Evolutionary conservation across 2,113 vertebrate species (phyloP).

Genomic region (Dromiciops gliroides): DNA sequence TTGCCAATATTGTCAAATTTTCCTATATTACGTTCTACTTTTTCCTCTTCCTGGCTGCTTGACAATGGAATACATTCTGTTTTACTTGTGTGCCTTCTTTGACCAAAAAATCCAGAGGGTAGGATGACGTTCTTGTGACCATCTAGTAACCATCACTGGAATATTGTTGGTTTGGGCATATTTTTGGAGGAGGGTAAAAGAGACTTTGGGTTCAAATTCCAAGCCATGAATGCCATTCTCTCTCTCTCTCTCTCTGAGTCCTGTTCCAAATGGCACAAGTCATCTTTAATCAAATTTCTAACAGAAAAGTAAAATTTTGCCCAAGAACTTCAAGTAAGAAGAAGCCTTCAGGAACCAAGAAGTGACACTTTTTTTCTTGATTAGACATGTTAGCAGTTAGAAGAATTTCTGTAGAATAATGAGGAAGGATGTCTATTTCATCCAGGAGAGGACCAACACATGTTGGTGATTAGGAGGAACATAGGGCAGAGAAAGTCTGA

Average conservation of each 20-base stretch:
- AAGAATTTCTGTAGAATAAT: not conserved
- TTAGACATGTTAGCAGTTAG: not conserved
- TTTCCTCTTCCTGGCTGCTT: not conserved
- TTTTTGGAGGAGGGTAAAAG: not conserved
- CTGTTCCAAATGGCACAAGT: not conserved
- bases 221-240: not conserved
- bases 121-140: not conserved
- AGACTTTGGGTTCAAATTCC: not conserved
- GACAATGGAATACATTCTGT: not conserved
- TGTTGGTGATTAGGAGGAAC: not conserved
- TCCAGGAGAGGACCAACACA: not conserved
- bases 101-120: not conserved
- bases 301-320: not conserved
- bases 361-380: not conserved
- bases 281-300: not conserved
- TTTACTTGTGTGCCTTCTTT: not conserved
- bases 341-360: not conserved
- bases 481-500: not conserved
- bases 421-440: not conserved
- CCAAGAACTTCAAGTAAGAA: not conserved
- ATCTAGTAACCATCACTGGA: not conserved
- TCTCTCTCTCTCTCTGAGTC: not conserved
- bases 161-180: not conserved
- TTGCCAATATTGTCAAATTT: not conserved
- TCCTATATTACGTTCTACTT: not conserved